Evolutionary conservation across 2,888 invertebrate species (phyloP).

Genomic region (Phengaris alcon): DNA sequence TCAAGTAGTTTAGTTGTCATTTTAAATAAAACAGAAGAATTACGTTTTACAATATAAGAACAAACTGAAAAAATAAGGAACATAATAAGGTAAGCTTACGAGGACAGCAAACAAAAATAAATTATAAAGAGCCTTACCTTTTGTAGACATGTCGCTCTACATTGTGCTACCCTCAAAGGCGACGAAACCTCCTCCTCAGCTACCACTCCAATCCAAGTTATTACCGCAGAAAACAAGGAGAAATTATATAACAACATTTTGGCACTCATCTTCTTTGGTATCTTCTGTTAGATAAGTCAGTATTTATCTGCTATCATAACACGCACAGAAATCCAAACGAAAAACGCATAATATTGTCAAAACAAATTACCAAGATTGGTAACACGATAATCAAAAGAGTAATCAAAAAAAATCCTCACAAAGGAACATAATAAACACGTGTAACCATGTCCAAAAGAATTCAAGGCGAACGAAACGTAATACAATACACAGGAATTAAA

Average conservation of each 20-base stretch:
- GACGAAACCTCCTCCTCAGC: slow-evolving; percentile 85
- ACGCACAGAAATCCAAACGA: slow-evolving; percentile 58
- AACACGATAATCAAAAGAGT: slow-evolving; percentile 30
- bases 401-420: slow-evolving; percentile 9
- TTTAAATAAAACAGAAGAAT: too few species aligned
- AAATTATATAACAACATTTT: slow-evolving; percentile 78
- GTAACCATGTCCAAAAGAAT: slow-evolving; percentile 38
- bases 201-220: slow-evolving; percentile 73
- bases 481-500: slow-evolving; percentile 60
- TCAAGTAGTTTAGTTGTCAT: too few species aligned
- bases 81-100: too few species aligned
- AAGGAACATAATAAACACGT: slow-evolving; percentile 20
- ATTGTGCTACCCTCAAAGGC: slow-evolving; percentile 85
- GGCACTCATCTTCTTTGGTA: slow-evolving; percentile 79
- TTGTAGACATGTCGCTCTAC: slow-evolving; percentile 85
- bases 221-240: slow-evolving; percentile 65
- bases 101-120: background rate
- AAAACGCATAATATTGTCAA: slow-evolving; percentile 56
- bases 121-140: slow-evolving; percentile 70
- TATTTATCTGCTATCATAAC: slow-evolving; percentile 69
- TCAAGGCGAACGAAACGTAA: slow-evolving; percentile 54
- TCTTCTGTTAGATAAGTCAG: slow-evolving; percentile 55
- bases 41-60: too few species aligned
- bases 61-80: background rate
- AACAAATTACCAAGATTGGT: slow-evolving; percentile 37